phyloP scores from a whole-genome alignment of 2,888 invertebrate genomes.

The Ormyrus nitidulus region DNA sequence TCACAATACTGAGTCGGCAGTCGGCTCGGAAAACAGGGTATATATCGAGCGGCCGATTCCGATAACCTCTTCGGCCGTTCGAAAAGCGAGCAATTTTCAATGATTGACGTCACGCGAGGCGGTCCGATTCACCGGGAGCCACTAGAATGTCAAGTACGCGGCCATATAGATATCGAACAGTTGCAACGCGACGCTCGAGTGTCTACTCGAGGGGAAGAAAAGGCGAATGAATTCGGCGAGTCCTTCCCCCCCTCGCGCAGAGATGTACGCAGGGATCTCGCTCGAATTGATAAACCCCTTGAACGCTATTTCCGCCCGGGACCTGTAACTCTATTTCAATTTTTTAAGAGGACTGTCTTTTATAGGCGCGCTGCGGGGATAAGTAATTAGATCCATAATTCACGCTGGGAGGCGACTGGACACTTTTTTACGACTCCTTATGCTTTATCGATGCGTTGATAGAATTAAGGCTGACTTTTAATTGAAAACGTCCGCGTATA shows the following conservation, averaged over 20 bases:
- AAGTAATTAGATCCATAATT: constrained; percentile 46
- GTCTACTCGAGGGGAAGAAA: constrained; percentile 18
- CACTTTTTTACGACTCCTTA: too few relatives aligned
- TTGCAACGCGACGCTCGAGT: constrained; percentile 15
- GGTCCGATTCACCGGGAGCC: constrained; percentile 21
- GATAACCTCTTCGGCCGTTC: constrained; percentile 26
- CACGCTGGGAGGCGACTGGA: neutral
- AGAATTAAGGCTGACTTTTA: too few relatives aligned
- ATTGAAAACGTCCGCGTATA: too few relatives aligned
- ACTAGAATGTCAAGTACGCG: constrained; percentile 47
- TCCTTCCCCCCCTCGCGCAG: neutral
- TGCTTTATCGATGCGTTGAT: too few relatives aligned
- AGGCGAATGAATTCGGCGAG: constrained; percentile 37
- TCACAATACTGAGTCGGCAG: neutral
- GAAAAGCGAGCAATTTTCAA: constrained; percentile 45
- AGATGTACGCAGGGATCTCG: constrained; percentile 9
- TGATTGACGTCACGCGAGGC: constrained; percentile 46
- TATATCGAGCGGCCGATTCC: neutral
- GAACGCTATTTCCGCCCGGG: neutral
- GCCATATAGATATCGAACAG: constrained; percentile 37
- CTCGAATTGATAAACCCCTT: constrained; percentile 43
- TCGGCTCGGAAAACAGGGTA: constrained; percentile 18
- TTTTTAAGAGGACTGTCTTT: constrained; percentile 8
- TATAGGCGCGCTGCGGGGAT: too few relatives aligned
- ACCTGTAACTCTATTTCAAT: constrained; percentile 49